Evolutionary conservation across 64 coral and sea anemone genomes (phyloP).

Genomic region (Acropora yongei): DNA sequence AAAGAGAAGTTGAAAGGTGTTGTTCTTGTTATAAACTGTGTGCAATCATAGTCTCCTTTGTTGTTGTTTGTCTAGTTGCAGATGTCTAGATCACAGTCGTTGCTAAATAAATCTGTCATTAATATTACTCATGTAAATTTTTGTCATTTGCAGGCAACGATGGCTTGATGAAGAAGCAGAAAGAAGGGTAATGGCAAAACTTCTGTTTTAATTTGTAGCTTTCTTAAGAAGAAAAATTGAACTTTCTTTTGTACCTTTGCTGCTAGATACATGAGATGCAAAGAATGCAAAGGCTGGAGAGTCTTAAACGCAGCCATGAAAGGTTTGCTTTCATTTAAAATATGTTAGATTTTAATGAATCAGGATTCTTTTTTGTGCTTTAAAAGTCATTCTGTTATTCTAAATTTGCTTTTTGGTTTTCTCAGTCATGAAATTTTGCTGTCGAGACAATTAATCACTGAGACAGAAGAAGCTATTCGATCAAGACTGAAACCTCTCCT

Average conservation of each 20-base stretch:
- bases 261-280: conserved; percentile 6
- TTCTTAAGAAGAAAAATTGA: not conserved
- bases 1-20: conserved; percentile 70
- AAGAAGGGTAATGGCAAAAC: conserved; percentile 7
- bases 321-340: not conserved
- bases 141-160: conserved; percentile 33
- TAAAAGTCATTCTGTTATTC: too few relatives aligned
- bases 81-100: too few relatives aligned
- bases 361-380: not conserved
- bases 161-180: conserved; percentile 70
- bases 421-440: conserved; percentile 48
- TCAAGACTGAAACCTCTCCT: conserved; percentile 68
- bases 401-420: not conserved
- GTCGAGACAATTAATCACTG: conserved; percentile 49
- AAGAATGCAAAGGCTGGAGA: not conserved
- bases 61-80: too few relatives aligned
- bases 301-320: not conserved
- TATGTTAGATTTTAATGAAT: not conserved
- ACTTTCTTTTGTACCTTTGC: not conserved
- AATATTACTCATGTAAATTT: not conserved
- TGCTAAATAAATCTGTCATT: not conserved
- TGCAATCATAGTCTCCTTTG: not conserved
- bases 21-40: not conserved
- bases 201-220: not conserved
- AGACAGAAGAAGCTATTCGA: conserved; percentile 78